Evolutionary conservation across 2,113 vertebrate genomes (phyloP).

Genomic region (Mobula birostris): DNA sequence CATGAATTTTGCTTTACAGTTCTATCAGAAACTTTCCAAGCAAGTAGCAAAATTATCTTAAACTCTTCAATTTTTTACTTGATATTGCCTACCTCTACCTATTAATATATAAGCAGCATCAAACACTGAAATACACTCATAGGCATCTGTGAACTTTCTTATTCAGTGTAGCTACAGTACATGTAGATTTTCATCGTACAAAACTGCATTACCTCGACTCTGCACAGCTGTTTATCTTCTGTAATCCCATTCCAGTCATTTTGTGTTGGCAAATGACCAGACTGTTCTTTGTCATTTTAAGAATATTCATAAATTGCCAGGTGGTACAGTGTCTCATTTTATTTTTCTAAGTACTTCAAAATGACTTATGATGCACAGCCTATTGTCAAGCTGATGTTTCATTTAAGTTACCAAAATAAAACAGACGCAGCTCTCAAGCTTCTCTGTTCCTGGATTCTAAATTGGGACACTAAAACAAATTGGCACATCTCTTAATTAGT

Average conservation of each 20-base stretch:
- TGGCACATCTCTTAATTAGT: neutral
- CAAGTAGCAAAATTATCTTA: neutral
- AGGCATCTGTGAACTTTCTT: neutral
- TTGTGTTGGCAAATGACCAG: neutral
- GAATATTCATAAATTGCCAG: neutral
- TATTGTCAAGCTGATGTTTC: neutral
- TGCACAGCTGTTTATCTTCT: neutral
- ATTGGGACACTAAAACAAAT: neutral
- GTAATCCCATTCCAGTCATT: slow-evolving; percentile 21
- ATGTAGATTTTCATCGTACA: neutral
- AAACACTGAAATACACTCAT: neutral
- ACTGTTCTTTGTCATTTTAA: neutral
- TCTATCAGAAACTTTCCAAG: neutral
- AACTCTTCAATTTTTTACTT: neutral
- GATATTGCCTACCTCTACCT: neutral
- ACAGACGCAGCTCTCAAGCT: neutral
- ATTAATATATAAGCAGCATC: neutral
- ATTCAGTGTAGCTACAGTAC: neutral
- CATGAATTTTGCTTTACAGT: neutral
- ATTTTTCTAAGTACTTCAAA: neutral
- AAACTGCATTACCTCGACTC: neutral
- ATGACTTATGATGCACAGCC: neutral
- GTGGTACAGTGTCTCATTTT: neutral
- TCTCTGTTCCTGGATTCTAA: neutral
- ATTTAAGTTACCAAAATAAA: neutral